phyloP scores from a whole-genome alignment of 64 coral and sea anemone species.

The Hydrozoanthus tunicans region DNA sequence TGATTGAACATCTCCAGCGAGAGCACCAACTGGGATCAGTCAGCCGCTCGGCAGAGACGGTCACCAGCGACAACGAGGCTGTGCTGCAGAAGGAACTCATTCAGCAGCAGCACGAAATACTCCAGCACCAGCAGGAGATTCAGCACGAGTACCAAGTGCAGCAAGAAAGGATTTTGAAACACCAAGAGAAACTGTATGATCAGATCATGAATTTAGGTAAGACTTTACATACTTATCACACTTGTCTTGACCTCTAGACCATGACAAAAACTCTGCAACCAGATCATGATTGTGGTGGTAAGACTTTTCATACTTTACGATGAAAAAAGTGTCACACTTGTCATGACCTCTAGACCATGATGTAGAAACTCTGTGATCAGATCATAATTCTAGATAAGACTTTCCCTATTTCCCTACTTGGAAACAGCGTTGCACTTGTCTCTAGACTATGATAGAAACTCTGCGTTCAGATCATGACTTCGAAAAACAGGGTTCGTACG shows the following conservation, averaged over 20 bases:
- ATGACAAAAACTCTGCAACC: too few species aligned
- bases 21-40: constrained; percentile 13
- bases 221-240: neutral
- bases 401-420: too few species aligned
- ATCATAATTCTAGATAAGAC: too few species aligned
- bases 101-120: constrained; percentile 81
- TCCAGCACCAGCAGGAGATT: constrained; percentile 70
- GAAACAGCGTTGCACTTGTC: too few species aligned
- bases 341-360: too few species aligned
- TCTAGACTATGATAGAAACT: too few species aligned
- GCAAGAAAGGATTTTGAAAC: constrained; percentile 70
- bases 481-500: too few species aligned
- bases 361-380: too few species aligned
- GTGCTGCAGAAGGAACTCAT: constrained; percentile 75
- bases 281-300: too few species aligned
- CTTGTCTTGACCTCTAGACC: neutral
- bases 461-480: too few species aligned
- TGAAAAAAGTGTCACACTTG: too few species aligned
- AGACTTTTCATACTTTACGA: too few species aligned
- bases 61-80: constrained; percentile 61
- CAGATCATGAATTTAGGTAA: constrained; percentile 83
- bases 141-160: constrained; percentile 68
- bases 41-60: constrained; percentile 54
- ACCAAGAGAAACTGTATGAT: constrained; percentile 73
- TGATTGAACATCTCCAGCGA: constrained; percentile 44